Conservation (phyloP, 2,888 invertebrate genomes). For the Caradrina kadenii region DNA sequence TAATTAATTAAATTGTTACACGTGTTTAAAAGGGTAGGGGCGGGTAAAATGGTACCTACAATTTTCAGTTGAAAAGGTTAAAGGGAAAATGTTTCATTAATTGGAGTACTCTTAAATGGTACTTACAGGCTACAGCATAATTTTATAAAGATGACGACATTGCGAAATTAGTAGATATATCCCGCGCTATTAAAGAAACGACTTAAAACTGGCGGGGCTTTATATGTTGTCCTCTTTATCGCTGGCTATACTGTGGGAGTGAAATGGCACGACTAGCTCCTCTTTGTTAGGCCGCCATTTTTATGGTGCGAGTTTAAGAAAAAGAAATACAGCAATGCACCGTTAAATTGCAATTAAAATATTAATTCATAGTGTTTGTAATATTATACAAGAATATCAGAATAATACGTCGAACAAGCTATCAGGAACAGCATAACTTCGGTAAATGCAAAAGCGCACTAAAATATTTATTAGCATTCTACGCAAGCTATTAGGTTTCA, state of each 20-base stretch:
- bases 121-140: conserved; percentile 1
- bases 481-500: conserved; percentile 21
- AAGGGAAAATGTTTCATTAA: background rate
- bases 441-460: conserved; percentile 17
- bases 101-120: background rate
- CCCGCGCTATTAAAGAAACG: too few relatives aligned
- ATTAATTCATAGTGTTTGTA: background rate
- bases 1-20: conserved; percentile 61
- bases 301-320: too few relatives aligned
- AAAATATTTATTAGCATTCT: conserved; percentile 40
- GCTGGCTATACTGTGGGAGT: too few relatives aligned
- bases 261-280: too few relatives aligned
- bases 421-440: conserved; percentile 10
- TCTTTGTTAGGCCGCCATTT: too few relatives aligned
- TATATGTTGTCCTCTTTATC: too few relatives aligned
- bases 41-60: conserved; percentile 5
- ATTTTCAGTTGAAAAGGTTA: conserved; percentile 7
- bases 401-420: background rate
- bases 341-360: too few relatives aligned
- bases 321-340: too few relatives aligned
- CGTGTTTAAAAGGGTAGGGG: conserved; percentile 34
- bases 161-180: background rate
- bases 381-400: background rate
- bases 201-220: too few relatives aligned
- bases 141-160: background rate